These are phyloP conservation scores for Pangasianodon gigas DNA, from an alignment of 2,113 vertebrate species.

Conservation along the genomic window DNA sequence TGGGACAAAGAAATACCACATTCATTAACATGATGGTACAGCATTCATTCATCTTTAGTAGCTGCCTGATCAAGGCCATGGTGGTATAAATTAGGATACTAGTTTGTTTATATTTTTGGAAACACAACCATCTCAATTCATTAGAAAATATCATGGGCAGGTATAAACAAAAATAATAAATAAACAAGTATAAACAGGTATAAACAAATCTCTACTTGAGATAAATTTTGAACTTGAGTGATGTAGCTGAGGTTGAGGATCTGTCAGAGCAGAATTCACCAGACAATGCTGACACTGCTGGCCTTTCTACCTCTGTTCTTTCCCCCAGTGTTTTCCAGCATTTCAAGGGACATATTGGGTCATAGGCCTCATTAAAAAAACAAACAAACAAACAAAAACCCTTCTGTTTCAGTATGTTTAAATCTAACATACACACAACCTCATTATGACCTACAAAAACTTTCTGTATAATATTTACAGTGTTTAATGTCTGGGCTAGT, in stretches of 20 bases:
- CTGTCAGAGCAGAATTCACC: background rate
- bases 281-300: background rate
- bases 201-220: background rate
- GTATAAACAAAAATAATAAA: no score
- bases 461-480: background rate
- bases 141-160: no score
- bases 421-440: background rate
- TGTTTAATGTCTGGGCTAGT: background rate
- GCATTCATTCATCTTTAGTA: background rate
- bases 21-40: background rate
- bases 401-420: background rate
- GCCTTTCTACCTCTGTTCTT: background rate
- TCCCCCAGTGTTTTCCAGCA: background rate
- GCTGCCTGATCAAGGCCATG: background rate
- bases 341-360: background rate
- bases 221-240: background rate
- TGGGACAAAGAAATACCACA: background rate
- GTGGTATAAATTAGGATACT: background rate
- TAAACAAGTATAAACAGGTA: background rate
- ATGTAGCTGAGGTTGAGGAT: background rate
- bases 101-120: background rate
- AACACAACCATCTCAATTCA: background rate
- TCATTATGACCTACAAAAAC: background rate
- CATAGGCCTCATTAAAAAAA: background rate
- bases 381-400: no score